These are phyloP conservation scores for Drosophila bifasciata DNA, from an alignment of 1,140 invertebrate genomes.

Conservation along the genomic window DNA sequence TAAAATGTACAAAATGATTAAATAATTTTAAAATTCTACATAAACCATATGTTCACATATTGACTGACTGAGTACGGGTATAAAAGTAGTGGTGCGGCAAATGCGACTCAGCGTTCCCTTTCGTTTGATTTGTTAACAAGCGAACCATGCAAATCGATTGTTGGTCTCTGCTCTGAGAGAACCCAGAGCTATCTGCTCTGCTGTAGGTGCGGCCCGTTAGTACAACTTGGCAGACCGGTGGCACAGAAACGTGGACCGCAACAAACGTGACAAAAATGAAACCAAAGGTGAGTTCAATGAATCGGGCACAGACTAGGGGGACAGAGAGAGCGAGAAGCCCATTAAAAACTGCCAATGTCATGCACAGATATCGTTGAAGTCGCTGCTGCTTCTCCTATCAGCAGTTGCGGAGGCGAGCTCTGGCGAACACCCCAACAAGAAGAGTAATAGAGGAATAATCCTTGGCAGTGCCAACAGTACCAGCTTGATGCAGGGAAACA, in stretches of 20 bases:
- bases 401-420: constrained; percentile 2
- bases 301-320: neutral
- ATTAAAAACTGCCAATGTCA: constrained; percentile 1
- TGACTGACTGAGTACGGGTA: too few species aligned
- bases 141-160: constrained; percentile 62
- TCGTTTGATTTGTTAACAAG: neutral
- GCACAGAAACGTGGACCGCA: constrained; percentile 35
- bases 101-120: too few species aligned
- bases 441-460: neutral
- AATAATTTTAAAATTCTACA: too few species aligned
- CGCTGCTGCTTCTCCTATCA: constrained; percentile 42
- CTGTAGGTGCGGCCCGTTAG: constrained; percentile 43
- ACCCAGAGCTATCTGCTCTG: neutral
- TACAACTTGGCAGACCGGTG: constrained; percentile 27
- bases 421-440: neutral
- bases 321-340: too few species aligned
- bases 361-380: constrained; percentile 36
- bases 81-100: too few species aligned
- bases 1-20: too few species aligned
- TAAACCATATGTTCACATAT: too few species aligned
- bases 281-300: constrained; percentile 44
- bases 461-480: neutral
- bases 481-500: too few species aligned
- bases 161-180: neutral
- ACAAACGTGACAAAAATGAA: constrained; percentile 26